These are phyloP conservation scores for Emys orbicularis DNA, from an alignment of 2,797 vertebrate species.

Conservation along the genomic window DNA sequence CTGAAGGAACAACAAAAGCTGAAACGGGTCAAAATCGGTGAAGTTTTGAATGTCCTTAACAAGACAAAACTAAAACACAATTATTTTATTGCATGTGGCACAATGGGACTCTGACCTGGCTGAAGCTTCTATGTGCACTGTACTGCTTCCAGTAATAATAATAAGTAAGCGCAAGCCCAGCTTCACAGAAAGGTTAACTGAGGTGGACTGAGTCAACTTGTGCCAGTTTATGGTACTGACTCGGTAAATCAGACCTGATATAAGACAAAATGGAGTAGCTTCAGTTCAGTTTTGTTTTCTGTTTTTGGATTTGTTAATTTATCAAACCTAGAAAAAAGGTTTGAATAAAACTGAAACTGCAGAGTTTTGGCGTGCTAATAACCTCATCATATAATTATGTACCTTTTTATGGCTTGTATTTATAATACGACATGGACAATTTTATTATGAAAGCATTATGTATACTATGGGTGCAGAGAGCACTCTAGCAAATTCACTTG, in stretches of 20 bases:
- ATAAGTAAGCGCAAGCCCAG: fast-evolving
- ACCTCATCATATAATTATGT: neutral
- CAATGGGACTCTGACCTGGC: too few species aligned
- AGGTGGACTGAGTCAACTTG: neutral
- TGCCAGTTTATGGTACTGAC: conserved; percentile 11
- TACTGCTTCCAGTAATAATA: neutral
- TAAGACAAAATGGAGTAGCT: neutral
- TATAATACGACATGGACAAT: neutral
- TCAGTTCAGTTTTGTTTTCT: neutral
- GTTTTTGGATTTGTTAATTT: conserved; percentile 18
- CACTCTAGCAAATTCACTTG: neutral
- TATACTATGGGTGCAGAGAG: neutral
- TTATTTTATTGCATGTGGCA: neutral
- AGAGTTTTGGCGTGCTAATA: neutral
- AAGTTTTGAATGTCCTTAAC: neutral
- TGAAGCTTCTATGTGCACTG: neutral
- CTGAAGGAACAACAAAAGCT: neutral
- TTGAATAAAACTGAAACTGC: neutral
- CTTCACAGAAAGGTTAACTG: neutral
- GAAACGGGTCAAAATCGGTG: neutral
- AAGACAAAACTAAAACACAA: neutral
- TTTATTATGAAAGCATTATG: neutral
- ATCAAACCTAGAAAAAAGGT: conserved; percentile 26
- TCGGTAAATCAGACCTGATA: neutral
- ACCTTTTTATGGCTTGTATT: neutral